Percentiles rank a stretch among this genome's conserved stretches.
phyloP scores from a whole-genome alignment of 2,888 invertebrate species.

The Brenthis daphne region DNA sequence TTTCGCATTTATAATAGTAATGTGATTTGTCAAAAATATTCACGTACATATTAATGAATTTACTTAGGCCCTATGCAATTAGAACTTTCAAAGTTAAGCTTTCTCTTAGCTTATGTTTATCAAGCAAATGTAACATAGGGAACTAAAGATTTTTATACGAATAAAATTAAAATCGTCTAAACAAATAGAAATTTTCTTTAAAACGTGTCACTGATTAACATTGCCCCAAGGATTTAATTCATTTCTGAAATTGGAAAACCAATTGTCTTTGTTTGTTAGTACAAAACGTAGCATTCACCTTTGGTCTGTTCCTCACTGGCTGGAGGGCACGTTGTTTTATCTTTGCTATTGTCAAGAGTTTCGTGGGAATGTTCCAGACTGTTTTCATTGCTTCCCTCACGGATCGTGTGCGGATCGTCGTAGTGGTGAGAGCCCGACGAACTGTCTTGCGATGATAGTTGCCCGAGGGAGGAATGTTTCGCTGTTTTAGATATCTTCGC shows the following conservation, averaged over 20 bases:
- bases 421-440: constrained; percentile 77
- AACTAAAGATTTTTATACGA: no score
- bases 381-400: constrained; percentile 79
- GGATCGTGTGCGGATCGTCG: constrained; percentile 78
- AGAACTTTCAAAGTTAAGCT: constrained; percentile 26
- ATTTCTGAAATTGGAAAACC: constrained; percentile 3
- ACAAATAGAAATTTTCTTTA: not conserved
- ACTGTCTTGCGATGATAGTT: constrained; percentile 78
- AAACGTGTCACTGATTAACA: not conserved
- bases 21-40: constrained; percentile 27
- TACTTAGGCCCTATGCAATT: constrained; percentile 24
- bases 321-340: constrained; percentile 59
- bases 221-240: constrained; percentile 5
- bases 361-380: constrained; percentile 79
- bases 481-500: constrained; percentile 89
- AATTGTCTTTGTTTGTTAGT: constrained; percentile 10
- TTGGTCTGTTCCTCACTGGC: constrained; percentile 71
- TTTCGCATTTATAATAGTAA: no score
- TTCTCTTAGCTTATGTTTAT: not conserved
- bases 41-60: constrained; percentile 27
- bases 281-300: constrained; percentile 53
- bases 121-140: not conserved
- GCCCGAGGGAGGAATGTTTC: constrained; percentile 78
- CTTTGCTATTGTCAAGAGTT: constrained; percentile 65
- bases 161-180: not conserved